Base-by-base conservation (phyloP, 2,888 invertebrate species). In the Sinopyrophorus schimmeli region DNA sequence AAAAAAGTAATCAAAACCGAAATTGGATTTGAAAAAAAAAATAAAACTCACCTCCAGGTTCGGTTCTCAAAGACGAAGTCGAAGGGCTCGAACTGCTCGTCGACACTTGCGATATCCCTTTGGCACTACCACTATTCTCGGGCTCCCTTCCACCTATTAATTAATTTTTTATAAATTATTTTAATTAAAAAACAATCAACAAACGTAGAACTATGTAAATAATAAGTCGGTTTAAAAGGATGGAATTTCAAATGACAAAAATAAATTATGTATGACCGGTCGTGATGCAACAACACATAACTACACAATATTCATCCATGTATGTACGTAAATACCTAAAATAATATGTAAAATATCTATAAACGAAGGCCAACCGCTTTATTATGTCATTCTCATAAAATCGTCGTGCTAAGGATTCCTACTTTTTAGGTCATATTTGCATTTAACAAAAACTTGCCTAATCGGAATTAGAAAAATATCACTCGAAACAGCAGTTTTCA, bases 31-130 rank as follows among this genome's bases (percentile, higher is more conserved):
- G n/a, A n/a, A n/a, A n/a, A n/a, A n/a, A n/a, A n/a, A n/a, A n/a
- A n/a, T n/a, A n/a, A n/a, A n/a, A 56, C 54, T 40, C 47, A 62
- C 61, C 62, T 62, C 47, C 54, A 6, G 51, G 37, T 27, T 62
- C 61, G 27, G 55, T 50, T 39, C 49, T 28, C 5, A 54, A 50
- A 16, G 57, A 57, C 16, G 54, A 40, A 18, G 53, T 55, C 3
- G 59, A 55, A 9, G 55, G 54, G 10, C 46, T 47, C 5, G 55
- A 57, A 51, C 56, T 56, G 41, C 49, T 49, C 14, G 61, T 61
- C 9, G 59, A 61, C 31, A 48, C 53, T 51, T 61, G 51, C n/a
- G 51, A 51, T 10, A 46, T 35, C 26, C 43, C 28, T n/a, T n/a
- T n/a, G n/a, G n/a, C n/a, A n/a, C n/a, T n/a, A n/a, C n/a, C 10